phyloP scores from a whole-genome alignment of 2,113 vertebrate species.

The Loxodonta africana region DNA sequence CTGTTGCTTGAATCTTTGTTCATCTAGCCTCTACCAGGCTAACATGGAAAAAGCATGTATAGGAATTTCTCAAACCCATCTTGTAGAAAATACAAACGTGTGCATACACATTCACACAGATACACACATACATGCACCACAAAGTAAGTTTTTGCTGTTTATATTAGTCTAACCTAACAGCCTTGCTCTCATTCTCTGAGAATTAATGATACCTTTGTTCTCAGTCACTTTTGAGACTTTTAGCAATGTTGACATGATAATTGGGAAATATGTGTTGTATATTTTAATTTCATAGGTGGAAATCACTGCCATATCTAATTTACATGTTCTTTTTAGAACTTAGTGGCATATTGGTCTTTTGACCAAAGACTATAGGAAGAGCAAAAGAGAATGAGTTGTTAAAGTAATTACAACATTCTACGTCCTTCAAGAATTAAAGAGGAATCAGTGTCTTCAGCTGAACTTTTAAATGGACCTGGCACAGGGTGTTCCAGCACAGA shows the following conservation, averaged over 20 bases:
- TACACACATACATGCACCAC: neutral
- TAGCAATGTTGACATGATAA: neutral
- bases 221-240: neutral
- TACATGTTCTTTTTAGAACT: neutral
- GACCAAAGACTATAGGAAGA: neutral
- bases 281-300: neutral
- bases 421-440: conserved; percentile 49
- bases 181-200: neutral
- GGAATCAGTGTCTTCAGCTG: neutral
- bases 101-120: neutral
- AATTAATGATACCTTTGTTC: neutral
- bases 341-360: neutral
- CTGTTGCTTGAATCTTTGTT: neutral
- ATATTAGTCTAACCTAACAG: neutral
- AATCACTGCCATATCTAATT: neutral
- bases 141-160: neutral
- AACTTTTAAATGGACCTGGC: neutral
- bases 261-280: neutral
- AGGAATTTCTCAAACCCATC: neutral
- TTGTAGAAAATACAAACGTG: neutral
- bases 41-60: neutral
- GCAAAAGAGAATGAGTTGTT: conserved; percentile 19
- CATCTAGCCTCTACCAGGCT: neutral
- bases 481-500: neutral
- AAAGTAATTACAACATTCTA: neutral